Percentiles rank a stretch among this genome's conserved stretches.
These are phyloP conservation scores for Drosophila nr. perissopoda DNA, from an alignment of 2,888 invertebrate genomes.

Conservation along the genomic window DNA sequence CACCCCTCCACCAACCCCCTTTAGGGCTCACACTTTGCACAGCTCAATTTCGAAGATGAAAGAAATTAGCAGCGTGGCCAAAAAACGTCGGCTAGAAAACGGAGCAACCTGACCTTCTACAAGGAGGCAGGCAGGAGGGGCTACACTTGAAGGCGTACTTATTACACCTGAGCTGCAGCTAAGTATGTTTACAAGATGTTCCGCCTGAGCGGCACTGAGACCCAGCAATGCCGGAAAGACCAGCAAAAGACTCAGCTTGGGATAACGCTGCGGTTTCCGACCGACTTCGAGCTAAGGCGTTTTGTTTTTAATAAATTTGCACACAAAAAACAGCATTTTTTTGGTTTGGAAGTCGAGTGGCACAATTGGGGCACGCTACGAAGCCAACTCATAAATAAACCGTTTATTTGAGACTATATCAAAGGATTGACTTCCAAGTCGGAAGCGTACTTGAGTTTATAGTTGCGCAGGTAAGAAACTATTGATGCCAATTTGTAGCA, in stretches of 20 bases:
- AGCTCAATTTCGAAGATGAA: slow-evolving; percentile 57
- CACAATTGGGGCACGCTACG: neutral
- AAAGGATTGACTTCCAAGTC: neutral
- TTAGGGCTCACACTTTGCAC: neutral
- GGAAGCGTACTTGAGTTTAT: neutral
- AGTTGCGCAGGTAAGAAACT: neutral
- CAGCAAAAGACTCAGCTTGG: slow-evolving; percentile 12
- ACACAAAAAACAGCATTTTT: slow-evolving; percentile 42
- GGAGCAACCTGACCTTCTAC: slow-evolving; percentile 48
- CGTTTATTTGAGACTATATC: slow-evolving; percentile 8
- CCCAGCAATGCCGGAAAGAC: slow-evolving; percentile 1
- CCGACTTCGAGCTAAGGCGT: slow-evolving; percentile 36
- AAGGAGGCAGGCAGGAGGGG: slow-evolving; percentile 25
- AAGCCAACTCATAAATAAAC: slow-evolving; percentile 5
- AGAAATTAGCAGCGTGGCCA: slow-evolving; percentile 77
- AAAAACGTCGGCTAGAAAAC: slow-evolving; percentile 35
- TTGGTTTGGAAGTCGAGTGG: neutral
- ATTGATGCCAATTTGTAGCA: neutral
- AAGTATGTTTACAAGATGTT: slow-evolving; percentile 79
- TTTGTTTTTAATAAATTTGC: slow-evolving; percentile 72
- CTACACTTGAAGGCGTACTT: slow-evolving; percentile 73
- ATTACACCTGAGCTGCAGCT: slow-evolving; percentile 79
- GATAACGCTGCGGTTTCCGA: slow-evolving; percentile 20
- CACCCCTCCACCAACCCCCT: neutral
- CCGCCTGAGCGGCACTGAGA: slow-evolving; percentile 52